A percentile compares a stretch with the other conserved stretches of the same genome.
Conservation (phyloP, 1,140 invertebrate genomes). For the Brachionus calyciflorus region DNA sequence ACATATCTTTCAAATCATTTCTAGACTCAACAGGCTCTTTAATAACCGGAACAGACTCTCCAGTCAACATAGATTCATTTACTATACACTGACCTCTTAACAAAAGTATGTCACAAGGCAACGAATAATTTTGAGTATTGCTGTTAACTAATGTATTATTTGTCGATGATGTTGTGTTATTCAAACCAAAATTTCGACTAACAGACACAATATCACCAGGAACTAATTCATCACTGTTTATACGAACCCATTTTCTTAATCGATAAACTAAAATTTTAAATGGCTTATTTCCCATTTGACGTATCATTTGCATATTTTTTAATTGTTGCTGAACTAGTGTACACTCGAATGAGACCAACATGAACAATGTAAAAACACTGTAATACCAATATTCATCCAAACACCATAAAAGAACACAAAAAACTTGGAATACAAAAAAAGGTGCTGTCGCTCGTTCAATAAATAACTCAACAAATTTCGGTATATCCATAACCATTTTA, state of each 20-base stretch:
- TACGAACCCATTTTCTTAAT: conserved; percentile 82
- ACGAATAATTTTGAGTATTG: conserved; percentile 53
- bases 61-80: conserved; percentile 95
- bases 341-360: conserved; percentile 96
- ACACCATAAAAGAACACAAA: conserved; percentile 97
- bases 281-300: conserved; percentile 99
- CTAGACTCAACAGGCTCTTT: conserved; percentile 62
- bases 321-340: conserved; percentile 96
- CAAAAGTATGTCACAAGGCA: conserved; percentile 94
- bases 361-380: conserved; percentile 91
- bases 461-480: conserved; percentile 92
- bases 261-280: conserved; percentile 77
- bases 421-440: conserved; percentile 86
- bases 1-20: conserved; percentile 65
- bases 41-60: conserved; percentile 96
- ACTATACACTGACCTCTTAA: conserved; percentile 90
- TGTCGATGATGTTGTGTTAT: background rate
- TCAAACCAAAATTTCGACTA: conserved; percentile 54
- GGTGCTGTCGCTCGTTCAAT: conserved; percentile 95
- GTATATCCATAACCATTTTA: conserved; percentile 81
- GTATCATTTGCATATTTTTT: conserved; percentile 95
- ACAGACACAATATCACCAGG: conserved; percentile 96
- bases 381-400: conserved; percentile 97
- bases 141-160: background rate
- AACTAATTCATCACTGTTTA: conserved; percentile 80